Percentiles rank a stretch among this genome's conserved stretches.
Evolutionary conservation across 2,888 invertebrate genomes (phyloP).

Genomic region (Acanthosoma haemorrhoidale): DNA sequence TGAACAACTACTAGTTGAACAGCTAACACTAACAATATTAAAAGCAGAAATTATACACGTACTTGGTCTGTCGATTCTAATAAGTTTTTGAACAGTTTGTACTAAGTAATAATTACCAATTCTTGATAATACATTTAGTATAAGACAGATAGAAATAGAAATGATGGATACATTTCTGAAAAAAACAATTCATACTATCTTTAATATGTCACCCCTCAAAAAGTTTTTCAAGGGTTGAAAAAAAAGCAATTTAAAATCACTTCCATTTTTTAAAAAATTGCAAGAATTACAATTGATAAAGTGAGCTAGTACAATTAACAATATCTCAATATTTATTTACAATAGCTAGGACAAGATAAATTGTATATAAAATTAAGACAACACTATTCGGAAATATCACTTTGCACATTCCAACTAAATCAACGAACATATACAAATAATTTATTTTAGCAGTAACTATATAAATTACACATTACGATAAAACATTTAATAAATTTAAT

Average conservation of each 20-base stretch:
- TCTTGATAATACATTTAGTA: neutral
- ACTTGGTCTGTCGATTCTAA: neutral
- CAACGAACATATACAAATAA: slow-evolving; percentile 28
- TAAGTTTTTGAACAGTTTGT: neutral
- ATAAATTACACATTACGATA: slow-evolving; percentile 24
- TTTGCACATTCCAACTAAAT: slow-evolving; percentile 30
- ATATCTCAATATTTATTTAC: slow-evolving; percentile 24
- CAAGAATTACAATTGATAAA: slow-evolving; percentile 6
- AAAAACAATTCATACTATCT: neutral
- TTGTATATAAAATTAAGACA: slow-evolving; percentile 27
- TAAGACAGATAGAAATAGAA: slow-evolving; percentile 6
- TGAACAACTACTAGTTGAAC: slow-evolving; percentile 11
- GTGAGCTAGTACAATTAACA: slow-evolving; percentile 27
- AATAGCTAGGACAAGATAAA: slow-evolving; percentile 24
- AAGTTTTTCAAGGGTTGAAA: neutral
- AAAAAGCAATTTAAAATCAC: slow-evolving; percentile 4
- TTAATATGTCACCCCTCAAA: neutral
- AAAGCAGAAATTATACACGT: slow-evolving; percentile 6
- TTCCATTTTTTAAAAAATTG: slow-evolving; percentile 7
- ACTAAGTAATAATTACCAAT: slow-evolving; percentile 5
- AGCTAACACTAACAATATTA: slow-evolving; percentile 12
- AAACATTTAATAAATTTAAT: slow-evolving; percentile 25
- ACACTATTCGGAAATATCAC: slow-evolving; percentile 28
- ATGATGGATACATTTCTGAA: neutral
- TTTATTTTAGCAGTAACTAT: slow-evolving; percentile 29